Base-by-base conservation (phyloP, 2,888 invertebrate genomes). In the Syrista parreyssii region DNA sequence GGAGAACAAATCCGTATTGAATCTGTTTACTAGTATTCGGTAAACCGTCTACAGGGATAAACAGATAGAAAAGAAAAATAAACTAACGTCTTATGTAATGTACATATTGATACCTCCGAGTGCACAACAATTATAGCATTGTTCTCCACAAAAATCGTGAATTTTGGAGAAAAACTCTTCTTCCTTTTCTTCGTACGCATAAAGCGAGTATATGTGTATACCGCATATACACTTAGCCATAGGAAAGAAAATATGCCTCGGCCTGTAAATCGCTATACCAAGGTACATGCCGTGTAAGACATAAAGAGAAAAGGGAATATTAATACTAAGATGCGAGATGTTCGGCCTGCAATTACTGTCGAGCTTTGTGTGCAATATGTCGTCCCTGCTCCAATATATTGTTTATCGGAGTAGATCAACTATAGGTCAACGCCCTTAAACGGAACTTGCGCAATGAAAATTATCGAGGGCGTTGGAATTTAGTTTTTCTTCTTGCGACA, bases 1-100 rank as follows among this genome's bases (percentile, higher is more conserved):
- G 91, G 98, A 98, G 91, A 97, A 97, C 86, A 97, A 98, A 91
- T 98, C 98, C 81, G 97, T 98, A 76, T 93, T 98, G 78, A 98
- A 98, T 92, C 93, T 98, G 35, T 98, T 98, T 92, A 97, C 98
- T 72, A 97, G 97, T 84, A 96, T 97, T 89, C 95, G 97, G 91
- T 97, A 92, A 92, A 81, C 31, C 32, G n/a, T 71, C 71, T 71
- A 23, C 1, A 55, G 23, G 55, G 55, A 55, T 55, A 55, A 55
- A 55, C 55, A 23, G 55, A 55, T 23, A 55, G 55, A 55, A 55
- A 55, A 55, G 55, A 55, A 55, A 55, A 23, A 55, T 55, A 55
- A 55, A 55, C 55, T 55, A 55, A 55, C 23, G 23, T 55, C 55
- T 72, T 33, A 30, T 73, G 73, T 74, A 76, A 40, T 75, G 36